Base-by-base conservation (phyloP, 2,113 vertebrate genomes). In the Capreolus pygargus region DNA sequence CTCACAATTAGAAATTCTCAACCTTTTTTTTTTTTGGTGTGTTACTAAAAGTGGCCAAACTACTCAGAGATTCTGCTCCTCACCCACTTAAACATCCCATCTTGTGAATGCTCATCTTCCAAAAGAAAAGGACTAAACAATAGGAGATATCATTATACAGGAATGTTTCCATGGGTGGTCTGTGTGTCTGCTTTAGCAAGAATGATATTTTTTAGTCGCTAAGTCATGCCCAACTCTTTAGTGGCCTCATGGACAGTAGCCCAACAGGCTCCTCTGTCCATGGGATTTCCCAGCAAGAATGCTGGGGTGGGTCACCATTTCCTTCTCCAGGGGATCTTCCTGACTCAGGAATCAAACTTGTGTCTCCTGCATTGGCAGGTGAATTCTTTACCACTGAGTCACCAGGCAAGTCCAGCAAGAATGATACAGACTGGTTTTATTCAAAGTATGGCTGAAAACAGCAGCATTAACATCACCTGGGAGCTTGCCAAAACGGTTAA, bases 401-500 rank as follows among this genome's bases (percentile, higher is more conserved):
- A 70, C 19, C n/a, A 70, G 19, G 64, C 2, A 0, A 70, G 17
- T 70, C n/a, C 64, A 61, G 47, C 19, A 85, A 33, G 33, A 88
- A 81, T 52, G 27, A 86, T 15, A 64, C 6, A 58, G 19, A 64
- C 52, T 15, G 13, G 3, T 30, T 55, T 19, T 93, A 39, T 50
- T 89, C 19, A 84, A 79, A 84, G n/a, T 27, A 52, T n/a, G 23
- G 21, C 21, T 83, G 60, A 47, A 90, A 93, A 17, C 4, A 87
- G 23, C 43, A 70, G 14, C 3, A 84, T 47, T 17, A 50, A 52
- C 13, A 57, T 57, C 36, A 86, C 15, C 45, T 86, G 39, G 15
- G 6, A 97, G 50, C 21, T 57, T 88, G 6, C 97, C 45, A 95
- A 86, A 97, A 91, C 36, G 54, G 10, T 91, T 94, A 47, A 94